Evolutionary conservation across 2,888 invertebrate genomes (phyloP).

Genomic region (Athripsodes cinereus): DNA sequence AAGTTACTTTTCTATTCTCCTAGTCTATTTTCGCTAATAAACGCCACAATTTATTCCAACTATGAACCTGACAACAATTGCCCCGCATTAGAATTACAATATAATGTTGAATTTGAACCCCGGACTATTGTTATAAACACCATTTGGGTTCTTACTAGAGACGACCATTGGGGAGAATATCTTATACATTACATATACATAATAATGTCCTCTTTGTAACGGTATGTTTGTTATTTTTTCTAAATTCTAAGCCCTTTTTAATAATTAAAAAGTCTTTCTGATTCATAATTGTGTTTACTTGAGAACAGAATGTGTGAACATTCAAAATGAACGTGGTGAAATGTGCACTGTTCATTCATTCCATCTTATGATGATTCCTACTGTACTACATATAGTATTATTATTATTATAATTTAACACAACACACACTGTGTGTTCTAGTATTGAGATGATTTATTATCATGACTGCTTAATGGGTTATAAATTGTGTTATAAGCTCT

Average conservation of each 20-base stretch:
- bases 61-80: conserved; percentile 10
- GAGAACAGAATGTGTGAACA: conserved; percentile 2
- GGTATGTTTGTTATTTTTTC: conserved; percentile 16
- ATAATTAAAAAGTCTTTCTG: conserved; percentile 14
- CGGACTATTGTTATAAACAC: background rate
- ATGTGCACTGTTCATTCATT: too few relatives aligned
- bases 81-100: conserved; percentile 16
- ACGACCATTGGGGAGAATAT: too few relatives aligned
- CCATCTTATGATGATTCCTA: too few relatives aligned
- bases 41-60: conserved; percentile 21
- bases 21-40: conserved; percentile 24
- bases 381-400: too few relatives aligned
- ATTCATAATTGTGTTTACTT: conserved; percentile 7
- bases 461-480: background rate
- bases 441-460: conserved; percentile 6
- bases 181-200: background rate
- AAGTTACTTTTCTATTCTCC: conserved; percentile 11
- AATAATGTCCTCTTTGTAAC: background rate
- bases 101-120: background rate
- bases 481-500: background rate
- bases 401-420: too few relatives aligned
- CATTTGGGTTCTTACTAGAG: too few relatives aligned
- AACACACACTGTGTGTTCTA: too few relatives aligned
- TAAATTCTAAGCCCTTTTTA: background rate
- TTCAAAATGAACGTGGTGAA: background rate